Evolutionary conservation across 2,888 invertebrate species (phyloP), one percentile per base, ranked within the genome.

Genomic region (Trissoscelio sp.): DNA sequence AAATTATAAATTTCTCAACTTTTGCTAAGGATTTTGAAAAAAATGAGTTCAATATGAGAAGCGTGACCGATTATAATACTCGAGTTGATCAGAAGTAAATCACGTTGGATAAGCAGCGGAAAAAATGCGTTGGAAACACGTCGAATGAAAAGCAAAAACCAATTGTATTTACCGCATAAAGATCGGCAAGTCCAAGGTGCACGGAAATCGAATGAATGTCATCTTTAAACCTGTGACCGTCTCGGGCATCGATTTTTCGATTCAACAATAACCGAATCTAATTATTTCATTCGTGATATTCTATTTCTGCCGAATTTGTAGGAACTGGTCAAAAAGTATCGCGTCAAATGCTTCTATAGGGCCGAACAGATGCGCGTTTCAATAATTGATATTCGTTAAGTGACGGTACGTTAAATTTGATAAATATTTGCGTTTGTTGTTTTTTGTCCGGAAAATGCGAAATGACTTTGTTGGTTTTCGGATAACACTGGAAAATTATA

Each of bases 131-230:
- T 82, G 74, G 80, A 82, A 83, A 70, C 80, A 75, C 78, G 48
- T 58, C 39, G 60, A 62, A 72, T 53, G 66, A 46, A 58, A 53
- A 73, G 53, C 28, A 51, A 69, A 78, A 70, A 81, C 58, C 69
- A 31, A 51, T 70, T 81, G 78, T 89, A 87, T 89, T 89, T 90
- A 88, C 87, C 83, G 70, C 83, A 81, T 84, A 77, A 82, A 87
- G 89, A 89, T 89, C 87, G 87, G 85, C 86, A 88, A 88, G 85
- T 83, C 88, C 86, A 88, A 89, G 89, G 85, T 88, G 89, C 89
- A 87, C 88, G 89, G 87, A 90, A 90, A 90, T 90, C 87, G 87
- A 62, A 44, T 91, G 89, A 91, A 91, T 89, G 85, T 83, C 85
- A 86, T 89, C 88, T 85, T 83, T 69, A 88, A 86, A 88, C 85